phyloP scores from a whole-genome alignment of 2,888 invertebrate genomes.

The Dorcus hopei region DNA sequence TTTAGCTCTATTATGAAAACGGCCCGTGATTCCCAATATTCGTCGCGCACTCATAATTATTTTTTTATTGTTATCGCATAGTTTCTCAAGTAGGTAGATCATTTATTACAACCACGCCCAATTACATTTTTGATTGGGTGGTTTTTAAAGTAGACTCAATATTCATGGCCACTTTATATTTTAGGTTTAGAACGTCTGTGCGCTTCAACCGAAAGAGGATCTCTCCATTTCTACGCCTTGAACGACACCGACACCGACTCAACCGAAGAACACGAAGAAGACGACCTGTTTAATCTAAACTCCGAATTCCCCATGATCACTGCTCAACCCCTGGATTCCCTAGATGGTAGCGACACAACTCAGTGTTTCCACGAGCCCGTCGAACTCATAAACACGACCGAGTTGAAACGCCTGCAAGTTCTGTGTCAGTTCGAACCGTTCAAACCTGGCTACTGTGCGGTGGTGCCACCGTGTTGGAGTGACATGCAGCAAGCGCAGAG shows the following conservation, averaged over 20 bases:
- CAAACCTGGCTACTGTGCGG: slow-evolving; percentile 73
- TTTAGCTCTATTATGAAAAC: no score
- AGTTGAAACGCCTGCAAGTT: slow-evolving; percentile 62
- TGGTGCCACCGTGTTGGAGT: slow-evolving; percentile 91
- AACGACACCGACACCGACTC: slow-evolving; percentile 71
- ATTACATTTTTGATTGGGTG: no score
- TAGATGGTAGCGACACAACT: slow-evolving; percentile 33
- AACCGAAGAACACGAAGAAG: slow-evolving; percentile 69
- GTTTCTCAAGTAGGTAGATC: no score
- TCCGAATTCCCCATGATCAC: slow-evolving; percentile 23
- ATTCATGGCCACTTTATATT: slow-evolving; percentile 10
- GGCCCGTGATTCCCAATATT: no score
- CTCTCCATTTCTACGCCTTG: slow-evolving; percentile 77
- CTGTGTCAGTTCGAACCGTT: slow-evolving; percentile 74
- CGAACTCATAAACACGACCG: slow-evolving; percentile 34
- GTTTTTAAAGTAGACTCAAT: no score
- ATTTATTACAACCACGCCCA: no score
- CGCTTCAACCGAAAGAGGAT: slow-evolving; percentile 76
- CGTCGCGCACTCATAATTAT: no score
- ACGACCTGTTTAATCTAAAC: slow-evolving; percentile 50
- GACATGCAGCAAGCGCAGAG: slow-evolving; percentile 90
- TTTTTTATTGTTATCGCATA: no score
- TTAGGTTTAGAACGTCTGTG: slow-evolving; percentile 78
- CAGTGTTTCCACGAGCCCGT: slow-evolving; percentile 43
- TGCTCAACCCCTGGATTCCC: slow-evolving; percentile 26